phyloP scores from a whole-genome alignment of 2,113 vertebrate genomes.

The Lophius piscatorius region DNA sequence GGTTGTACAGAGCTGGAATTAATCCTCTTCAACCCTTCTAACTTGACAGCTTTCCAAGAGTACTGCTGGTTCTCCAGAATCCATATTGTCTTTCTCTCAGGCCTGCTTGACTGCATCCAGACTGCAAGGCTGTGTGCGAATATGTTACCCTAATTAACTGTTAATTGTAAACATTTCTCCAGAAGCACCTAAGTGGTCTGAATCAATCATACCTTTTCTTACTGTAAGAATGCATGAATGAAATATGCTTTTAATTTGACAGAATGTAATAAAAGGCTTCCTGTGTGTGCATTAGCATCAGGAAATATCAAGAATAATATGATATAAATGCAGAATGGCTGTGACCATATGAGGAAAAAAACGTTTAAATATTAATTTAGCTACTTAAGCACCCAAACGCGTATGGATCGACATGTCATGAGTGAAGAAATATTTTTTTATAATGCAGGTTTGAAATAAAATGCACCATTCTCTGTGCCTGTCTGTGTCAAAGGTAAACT shows the following conservation, averaged over 20 bases:
- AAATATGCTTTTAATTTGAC: constrained; percentile 18
- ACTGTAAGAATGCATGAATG: constrained; percentile 36
- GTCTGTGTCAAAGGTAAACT: constrained; percentile 67
- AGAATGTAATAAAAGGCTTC: constrained; percentile 45
- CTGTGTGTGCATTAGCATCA: constrained; percentile 14
- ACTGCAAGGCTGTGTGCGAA: constrained; percentile 57
- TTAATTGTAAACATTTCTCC: constrained; percentile 8
- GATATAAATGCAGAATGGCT: constrained; percentile 1
- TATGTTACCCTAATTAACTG: constrained; percentile 37
- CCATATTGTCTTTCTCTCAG: constrained; percentile 13
- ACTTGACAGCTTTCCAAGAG: constrained; percentile 28
- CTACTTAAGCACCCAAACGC: constrained; percentile 70
- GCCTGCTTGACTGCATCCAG: constrained; percentile 34
- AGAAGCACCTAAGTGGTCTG: constrained; percentile 25
- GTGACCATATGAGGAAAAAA: constrained; percentile 24
- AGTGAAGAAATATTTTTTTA: constrained; percentile 25
- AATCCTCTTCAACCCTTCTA: constrained; percentile 22
- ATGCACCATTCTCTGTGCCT: constrained; percentile 60
- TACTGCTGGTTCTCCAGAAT: constrained; percentile 69
- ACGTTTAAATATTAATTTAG: constrained; percentile 48
- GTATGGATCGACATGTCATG: constrained; percentile 22
- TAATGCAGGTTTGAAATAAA: constrained; percentile 34
- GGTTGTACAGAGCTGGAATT: constrained; percentile 67
- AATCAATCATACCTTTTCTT: constrained; percentile 14
- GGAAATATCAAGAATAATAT: constrained; percentile 25